phyloP scores from a whole-genome alignment of 2,888 invertebrate genomes.

The Conistra vaccinii region DNA sequence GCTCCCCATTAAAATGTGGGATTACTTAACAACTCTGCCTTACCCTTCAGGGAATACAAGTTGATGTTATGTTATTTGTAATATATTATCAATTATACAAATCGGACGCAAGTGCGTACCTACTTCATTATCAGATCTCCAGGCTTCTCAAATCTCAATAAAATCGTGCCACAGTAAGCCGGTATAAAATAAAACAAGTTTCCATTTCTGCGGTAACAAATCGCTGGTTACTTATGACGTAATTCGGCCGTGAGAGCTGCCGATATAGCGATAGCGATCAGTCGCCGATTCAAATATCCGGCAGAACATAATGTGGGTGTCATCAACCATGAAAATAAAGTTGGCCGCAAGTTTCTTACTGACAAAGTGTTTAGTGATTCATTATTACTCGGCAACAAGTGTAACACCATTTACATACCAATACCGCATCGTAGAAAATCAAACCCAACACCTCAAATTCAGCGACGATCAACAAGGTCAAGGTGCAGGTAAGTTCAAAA shows the following conservation, averaged over 20 bases:
- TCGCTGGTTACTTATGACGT: not conserved
- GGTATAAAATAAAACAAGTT: constrained; percentile 39
- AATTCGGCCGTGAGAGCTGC: constrained; percentile 29
- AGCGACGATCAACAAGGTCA: constrained; percentile 19
- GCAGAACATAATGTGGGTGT: constrained; percentile 1
- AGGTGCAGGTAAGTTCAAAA: constrained; percentile 41
- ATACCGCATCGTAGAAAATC: constrained; percentile 14
- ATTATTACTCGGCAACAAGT: constrained; percentile 9
- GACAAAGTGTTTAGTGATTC: constrained; percentile 20
- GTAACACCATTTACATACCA: constrained; percentile 2
- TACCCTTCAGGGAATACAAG: not conserved
- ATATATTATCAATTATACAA: not conserved
- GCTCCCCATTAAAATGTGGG: not conserved
- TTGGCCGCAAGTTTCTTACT: constrained; percentile 20
- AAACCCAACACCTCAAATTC: not conserved
- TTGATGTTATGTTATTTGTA: not conserved
- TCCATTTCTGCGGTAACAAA: not conserved
- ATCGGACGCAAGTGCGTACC: not conserved
- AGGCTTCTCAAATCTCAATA: not conserved
- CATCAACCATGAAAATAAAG: constrained; percentile 35
- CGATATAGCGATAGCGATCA: constrained; percentile 15
- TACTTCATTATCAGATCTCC: not conserved
- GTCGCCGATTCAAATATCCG: constrained; percentile 3
- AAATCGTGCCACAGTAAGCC: constrained; percentile 3
- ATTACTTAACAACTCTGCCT: too few relatives aligned